phyloP scores from a whole-genome alignment of 2,113 vertebrate genomes.

The Hydrolagus affinis region DNA sequence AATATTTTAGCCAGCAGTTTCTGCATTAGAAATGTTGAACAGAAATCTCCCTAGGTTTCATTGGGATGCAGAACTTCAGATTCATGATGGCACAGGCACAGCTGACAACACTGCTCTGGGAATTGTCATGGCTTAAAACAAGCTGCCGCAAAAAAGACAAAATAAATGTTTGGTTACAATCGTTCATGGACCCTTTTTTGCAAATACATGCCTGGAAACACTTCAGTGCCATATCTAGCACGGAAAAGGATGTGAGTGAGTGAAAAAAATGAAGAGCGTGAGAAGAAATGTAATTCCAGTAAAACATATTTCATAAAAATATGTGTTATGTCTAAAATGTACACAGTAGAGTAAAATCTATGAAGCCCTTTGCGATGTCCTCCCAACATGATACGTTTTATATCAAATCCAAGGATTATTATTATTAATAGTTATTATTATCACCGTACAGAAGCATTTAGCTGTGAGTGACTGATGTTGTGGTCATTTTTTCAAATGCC shows the following conservation, averaged over 20 bases:
- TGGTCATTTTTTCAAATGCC: background rate
- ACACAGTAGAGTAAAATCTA: too few relatives aligned
- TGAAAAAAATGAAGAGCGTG: background rate
- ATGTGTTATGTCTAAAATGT: too few relatives aligned
- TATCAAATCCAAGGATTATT: too few relatives aligned
- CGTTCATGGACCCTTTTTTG: background rate
- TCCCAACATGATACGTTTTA: too few relatives aligned
- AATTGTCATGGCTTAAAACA: background rate
- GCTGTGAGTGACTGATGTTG: background rate
- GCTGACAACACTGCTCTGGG: background rate
- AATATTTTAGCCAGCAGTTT: slow-evolving; percentile 3
- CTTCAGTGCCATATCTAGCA: background rate
- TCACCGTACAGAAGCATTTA: background rate
- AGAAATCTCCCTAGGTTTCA: background rate
- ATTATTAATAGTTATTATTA: too few relatives aligned
- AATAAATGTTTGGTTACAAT: slow-evolving; percentile 6
- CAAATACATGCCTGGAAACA: background rate
- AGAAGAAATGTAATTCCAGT: background rate
- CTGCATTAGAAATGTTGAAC: background rate
- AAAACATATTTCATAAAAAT: background rate
- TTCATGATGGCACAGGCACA: background rate
- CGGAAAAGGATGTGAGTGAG: background rate
- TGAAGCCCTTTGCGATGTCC: too few relatives aligned
- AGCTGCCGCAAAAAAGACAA: background rate
- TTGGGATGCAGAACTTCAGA: background rate